Evolutionary conservation across 2,113 vertebrate species (phyloP).

Genomic region (Stigmatopora argus): DNA sequence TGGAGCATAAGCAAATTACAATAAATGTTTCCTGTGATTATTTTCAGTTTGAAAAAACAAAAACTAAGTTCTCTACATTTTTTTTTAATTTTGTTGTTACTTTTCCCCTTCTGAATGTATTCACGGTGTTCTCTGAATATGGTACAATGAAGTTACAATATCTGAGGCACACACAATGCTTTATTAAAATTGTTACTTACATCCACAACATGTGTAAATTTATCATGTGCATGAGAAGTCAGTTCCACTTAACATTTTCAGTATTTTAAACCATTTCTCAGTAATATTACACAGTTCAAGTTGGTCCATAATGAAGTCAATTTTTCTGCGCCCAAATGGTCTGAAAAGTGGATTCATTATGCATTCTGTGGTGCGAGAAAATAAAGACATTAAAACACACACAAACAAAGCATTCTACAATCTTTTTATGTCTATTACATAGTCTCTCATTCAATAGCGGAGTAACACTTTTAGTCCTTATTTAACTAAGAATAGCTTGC

Average conservation of each 20-base stretch:
- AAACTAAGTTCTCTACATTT: too few species aligned
- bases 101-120: background rate
- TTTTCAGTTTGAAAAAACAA: too few species aligned
- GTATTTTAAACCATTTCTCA: constrained; percentile 10
- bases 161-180: constrained; percentile 23
- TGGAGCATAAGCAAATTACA: too few species aligned
- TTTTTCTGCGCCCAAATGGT: background rate
- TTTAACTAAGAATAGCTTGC: background rate
- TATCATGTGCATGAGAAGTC: constrained; percentile 4
- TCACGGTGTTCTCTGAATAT: background rate
- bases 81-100: background rate
- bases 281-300: constrained; percentile 12
- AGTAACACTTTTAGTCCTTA: background rate
- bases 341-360: background rate
- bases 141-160: background rate
- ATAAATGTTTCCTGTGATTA: too few species aligned
- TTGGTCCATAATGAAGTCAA: constrained; percentile 12
- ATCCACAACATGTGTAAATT: constrained; percentile 12
- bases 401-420: background rate
- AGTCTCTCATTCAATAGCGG: background rate
- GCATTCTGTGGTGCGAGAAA: background rate
- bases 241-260: background rate
- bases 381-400: background rate
- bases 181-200: constrained; percentile 40
- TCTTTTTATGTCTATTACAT: background rate